Base-by-base conservation (phyloP, 2,113 vertebrate species). In the Pycnonotus jocosus region DNA sequence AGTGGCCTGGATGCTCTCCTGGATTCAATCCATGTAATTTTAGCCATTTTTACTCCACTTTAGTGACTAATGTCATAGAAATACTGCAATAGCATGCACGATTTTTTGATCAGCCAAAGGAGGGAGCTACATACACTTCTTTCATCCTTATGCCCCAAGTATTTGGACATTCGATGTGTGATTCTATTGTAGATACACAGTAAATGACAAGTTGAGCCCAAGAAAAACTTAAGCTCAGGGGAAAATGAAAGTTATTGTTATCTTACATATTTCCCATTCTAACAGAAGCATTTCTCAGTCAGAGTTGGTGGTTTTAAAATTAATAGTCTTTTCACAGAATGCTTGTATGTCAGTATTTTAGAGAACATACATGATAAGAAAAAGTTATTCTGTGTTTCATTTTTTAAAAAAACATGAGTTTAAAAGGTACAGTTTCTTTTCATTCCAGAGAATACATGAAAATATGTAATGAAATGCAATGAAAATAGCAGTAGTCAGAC, bases 401-500 rank as follows among this genome's bases (percentile, higher is more conserved):
- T 82, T 84, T 90, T 66, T 77, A 25, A 2, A 37, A 35, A 45
- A 54, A 50, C 47, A 37, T n/a, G 33, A 47, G 30, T 64, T 64
- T 93, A 57, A 87, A 91, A 37, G 13, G 18, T 56, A 62, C 2
- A 24, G 4, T 73, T 79, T 88, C 28, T 80, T 94, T 95, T 95
- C 24, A 93, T 95, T 94, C 47, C 53, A 83, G 72, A 88, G 44
- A 77, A 53, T 80, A 88, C 44, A 81, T 74, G 42, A 93, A 94
- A 94, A 76, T 86, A 97, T 38, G 38, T 38, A 38, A 38, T 38
- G 38, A 38, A 38, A 38, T 38, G 38, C 38, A 38, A 81, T 74
- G 42, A 93, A 94, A 94, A 76, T 86, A 97, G 81, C 82, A 85
- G 84, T 27, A 44, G 81, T 82, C 35, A 80, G 68, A 88, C 51